Evolutionary conservation across 2,113 vertebrate genomes (phyloP).

Genomic region (Sisor rabdophorus): DNA sequence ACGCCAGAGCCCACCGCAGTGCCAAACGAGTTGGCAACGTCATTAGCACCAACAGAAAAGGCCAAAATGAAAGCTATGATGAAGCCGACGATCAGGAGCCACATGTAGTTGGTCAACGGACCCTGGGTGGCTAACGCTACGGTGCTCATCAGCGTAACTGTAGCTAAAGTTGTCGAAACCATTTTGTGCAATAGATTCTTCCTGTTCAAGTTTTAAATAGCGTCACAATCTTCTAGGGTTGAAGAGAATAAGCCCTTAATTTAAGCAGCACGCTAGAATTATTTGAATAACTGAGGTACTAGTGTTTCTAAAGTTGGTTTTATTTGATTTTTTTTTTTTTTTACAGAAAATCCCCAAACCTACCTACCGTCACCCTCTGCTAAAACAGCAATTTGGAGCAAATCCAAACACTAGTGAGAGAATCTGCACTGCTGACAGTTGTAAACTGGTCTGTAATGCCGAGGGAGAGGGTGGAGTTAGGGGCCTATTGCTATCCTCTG

Average conservation of each 20-base stretch:
- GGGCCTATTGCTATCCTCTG: conserved; percentile 78
- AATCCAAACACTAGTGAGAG: conserved; percentile 54
- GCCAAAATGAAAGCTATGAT: conserved; percentile 92
- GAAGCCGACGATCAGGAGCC: conserved; percentile 89
- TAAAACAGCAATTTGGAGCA: conserved; percentile 55
- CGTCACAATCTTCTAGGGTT: conserved; percentile 69
- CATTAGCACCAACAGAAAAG: conserved; percentile 95
- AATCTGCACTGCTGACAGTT: conserved; percentile 54
- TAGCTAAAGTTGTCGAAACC: conserved; percentile 58
- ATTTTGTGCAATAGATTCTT: conserved; percentile 57
- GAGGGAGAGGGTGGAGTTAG: conserved; percentile 56
- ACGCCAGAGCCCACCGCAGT: conserved; percentile 94
- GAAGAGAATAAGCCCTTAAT: conserved; percentile 46
- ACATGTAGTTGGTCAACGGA: conserved; percentile 63
- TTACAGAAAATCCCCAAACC: conserved; percentile 53
- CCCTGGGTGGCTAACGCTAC: neutral
- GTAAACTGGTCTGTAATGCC: conserved; percentile 54
- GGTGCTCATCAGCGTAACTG: conserved; percentile 52
- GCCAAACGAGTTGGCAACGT: conserved; percentile 96
- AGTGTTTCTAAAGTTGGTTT: conserved; percentile 57
- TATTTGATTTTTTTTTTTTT: too few relatives aligned
- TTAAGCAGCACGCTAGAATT: conserved; percentile 58
- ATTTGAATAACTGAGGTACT: conserved; percentile 68
- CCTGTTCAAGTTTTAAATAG: conserved; percentile 57
- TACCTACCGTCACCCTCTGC: conserved; percentile 64